Evolutionary conservation across 2,113 vertebrate species (phyloP), one percentile per base, ranked within the genome.

Genomic region (Vidua chalybeata): DNA sequence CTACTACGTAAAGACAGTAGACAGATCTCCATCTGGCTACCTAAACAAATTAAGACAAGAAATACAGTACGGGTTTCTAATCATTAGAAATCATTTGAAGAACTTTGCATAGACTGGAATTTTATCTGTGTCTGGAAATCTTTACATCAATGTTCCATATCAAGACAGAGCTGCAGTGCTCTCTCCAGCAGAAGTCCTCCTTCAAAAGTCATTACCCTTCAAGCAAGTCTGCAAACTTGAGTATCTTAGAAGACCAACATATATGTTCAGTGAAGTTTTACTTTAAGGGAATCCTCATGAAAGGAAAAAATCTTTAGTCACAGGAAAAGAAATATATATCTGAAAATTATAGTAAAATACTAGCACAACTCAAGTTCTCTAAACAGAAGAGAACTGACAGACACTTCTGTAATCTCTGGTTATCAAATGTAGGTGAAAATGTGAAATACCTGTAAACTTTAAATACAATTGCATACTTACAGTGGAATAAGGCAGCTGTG

Each of bases 401-500:
- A 76, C 6, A 14, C 11, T 48, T 90, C 78, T 35, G 9, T 62
- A 71, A 81, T 18, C 59, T 84, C 51, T 59, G 26, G 23, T 58
- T 69, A 77, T 37, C 22, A 78, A 78, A 67, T 10, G 2, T 15
- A 64, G 61, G 23, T 17, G 41, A 58, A 73, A 88, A 80, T 0
- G 69, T 11, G 8, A 72, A 68, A 79, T 13, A 79, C 1, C 3
- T 78, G 28, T 41, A 64, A 64, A 46, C 23, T 86, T 58, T 15
- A 88, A 77, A 33, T 35, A 69, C 23, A 86, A n/a, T 13, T 81
- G 61, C n/a, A 39, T 79, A 94, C 95, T 95, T 66, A 96, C 96
- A 4, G 51, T 59, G n/a, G 37, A 79, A 22, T 61, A 75, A 89
- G 54, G 66, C 35, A 64, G 49, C 45, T 76, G 45, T 23, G 46